Evolutionary conservation across 2,797 vertebrate genomes (phyloP).

Genomic region (Prionace glauca): DNA sequence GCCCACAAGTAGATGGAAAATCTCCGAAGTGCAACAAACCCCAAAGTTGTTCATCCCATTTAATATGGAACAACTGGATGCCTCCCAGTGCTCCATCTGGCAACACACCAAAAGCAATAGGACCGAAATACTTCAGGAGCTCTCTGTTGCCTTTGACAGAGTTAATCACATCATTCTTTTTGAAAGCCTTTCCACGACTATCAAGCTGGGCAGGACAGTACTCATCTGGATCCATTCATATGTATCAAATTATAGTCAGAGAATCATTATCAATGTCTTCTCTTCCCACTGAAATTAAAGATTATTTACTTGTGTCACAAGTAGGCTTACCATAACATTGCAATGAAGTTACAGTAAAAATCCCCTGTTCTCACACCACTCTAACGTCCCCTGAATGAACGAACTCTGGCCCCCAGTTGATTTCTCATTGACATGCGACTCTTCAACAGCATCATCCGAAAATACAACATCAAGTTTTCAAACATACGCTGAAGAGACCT

Average conservation of each 20-base stretch:
- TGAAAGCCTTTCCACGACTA: no score
- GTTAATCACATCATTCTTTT: no score
- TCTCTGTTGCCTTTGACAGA: not conserved
- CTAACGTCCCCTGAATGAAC: not conserved
- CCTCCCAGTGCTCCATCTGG: not conserved
- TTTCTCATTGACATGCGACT: not conserved
- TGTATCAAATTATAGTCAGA: not conserved
- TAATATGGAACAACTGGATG: not conserved
- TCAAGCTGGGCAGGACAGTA: no score
- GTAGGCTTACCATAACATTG: no score
- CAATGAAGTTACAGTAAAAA: no score
- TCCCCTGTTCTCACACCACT: not conserved
- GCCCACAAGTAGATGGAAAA: not conserved
- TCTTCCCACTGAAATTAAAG: not conserved
- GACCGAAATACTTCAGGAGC: not conserved
- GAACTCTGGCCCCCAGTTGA: not conserved
- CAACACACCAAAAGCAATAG: not conserved
- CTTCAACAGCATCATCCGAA: not conserved
- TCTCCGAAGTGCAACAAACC: not conserved
- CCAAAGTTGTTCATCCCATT: not conserved
- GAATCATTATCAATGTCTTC: not conserved
- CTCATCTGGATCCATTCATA: no score
- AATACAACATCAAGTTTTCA: not conserved
- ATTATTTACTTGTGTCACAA: no score
- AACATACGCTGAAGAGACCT: not conserved